Base-by-base conservation (phyloP, 1,140 invertebrate species). In the Lordiphosa collinella region DNA sequence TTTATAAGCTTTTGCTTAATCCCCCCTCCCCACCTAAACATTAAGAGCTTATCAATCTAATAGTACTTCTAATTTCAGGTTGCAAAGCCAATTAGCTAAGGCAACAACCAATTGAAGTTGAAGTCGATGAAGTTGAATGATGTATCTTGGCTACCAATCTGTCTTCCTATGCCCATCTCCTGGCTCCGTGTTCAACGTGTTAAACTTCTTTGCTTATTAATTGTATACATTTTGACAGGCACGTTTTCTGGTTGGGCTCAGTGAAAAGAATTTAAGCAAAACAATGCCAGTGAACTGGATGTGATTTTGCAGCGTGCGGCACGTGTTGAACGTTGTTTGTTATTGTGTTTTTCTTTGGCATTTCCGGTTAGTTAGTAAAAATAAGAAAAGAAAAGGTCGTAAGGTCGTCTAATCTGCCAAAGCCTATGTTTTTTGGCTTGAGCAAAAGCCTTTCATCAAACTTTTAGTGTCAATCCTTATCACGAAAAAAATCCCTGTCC, bases 81-180 rank as follows among this genome's bases (percentile, higher is more conserved):
- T 63, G 63, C 56, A 55, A 71, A 67, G 71, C 54, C 66, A 80
- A 80, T 80, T 80, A 80, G 73, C 50, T 52, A 32, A 40, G 50
- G 34, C 54, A 54, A 67, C 60, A 80, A 66, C 49, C 61, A 63
- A 56, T 53, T 38, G 36, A 58, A 47, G 47, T 36, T 58, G 46
- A 40, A 50, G 63, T 13, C 11, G 11, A 32, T 53, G 48, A n/a
- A n/a, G n/a, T n/a, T 52, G 25, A 25, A 46, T 34, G 7, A 63
- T 40, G 14, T 67, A 38, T 46, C 63, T 32, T 38, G 40, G 62
- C 46, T 51, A 67, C 47, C 53, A 62, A 56, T 65, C 52, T 55
- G 38, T 37, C 32, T 53, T 35, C n/a, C 29, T 52, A 37, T 49
- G 29, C 5, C 22, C 16, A 18, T 31, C 35, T 9, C 18, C 37